Evolutionary conservation across 2,113 vertebrate species (phyloP).

Genomic region (Miniopterus natalensis): DNA sequence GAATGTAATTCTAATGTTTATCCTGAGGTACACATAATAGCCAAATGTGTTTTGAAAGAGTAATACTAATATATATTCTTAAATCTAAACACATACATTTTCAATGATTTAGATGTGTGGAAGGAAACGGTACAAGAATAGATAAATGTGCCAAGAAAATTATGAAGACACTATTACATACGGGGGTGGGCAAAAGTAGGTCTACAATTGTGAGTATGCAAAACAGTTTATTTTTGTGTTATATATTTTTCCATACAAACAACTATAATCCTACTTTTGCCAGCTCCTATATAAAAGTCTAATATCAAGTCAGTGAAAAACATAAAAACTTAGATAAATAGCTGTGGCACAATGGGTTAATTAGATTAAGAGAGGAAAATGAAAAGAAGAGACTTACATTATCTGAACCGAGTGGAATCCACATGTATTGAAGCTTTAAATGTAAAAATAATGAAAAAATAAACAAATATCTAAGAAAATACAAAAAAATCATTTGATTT

Average conservation of each 20-base stretch:
- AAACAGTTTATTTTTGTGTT: not conserved
- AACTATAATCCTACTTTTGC: not conserved
- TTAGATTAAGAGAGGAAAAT: not conserved
- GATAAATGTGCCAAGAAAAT: not conserved
- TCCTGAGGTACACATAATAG: not conserved
- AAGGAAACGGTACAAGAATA: not conserved
- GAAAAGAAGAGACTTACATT: not conserved
- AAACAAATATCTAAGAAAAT: not conserved
- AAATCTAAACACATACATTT: not conserved
- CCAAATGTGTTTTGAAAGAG: slow-evolving; percentile 5
- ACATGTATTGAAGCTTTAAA: not conserved
- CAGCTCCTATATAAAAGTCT: not conserved
- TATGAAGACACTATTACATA: not conserved
- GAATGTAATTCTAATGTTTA: slow-evolving; percentile 15
- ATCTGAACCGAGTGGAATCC: not conserved
- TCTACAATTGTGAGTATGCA: not conserved
- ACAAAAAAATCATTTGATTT: not conserved
- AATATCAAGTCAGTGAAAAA: not conserved
- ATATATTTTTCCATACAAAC: not conserved
- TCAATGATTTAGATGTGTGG: not conserved
- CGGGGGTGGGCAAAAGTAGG: not conserved
- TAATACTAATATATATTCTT: not conserved
- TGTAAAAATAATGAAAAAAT: not conserved
- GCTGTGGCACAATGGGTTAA: not conserved
- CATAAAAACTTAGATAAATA: not conserved